Conservation (phyloP, 1,140 invertebrate genomes). For the Brachionus manjavacas region DNA sequence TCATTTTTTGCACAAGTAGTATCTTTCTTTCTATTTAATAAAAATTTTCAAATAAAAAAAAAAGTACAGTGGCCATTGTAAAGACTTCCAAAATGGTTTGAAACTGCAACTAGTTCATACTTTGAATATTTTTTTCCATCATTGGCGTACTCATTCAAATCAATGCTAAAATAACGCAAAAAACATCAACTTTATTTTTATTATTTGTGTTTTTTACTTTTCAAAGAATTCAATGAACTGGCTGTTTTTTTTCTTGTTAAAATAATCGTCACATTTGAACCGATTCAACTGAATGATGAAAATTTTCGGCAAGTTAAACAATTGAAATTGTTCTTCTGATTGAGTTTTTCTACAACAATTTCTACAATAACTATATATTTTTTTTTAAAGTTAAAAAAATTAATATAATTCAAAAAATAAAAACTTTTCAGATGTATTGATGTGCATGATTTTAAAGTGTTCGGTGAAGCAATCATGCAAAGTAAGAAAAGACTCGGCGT, state of each 20-base stretch:
- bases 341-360: background rate
- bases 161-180: background rate
- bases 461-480: background rate
- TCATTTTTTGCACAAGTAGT: background rate
- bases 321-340: background rate
- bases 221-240: background rate
- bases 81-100: background rate
- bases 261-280: background rate
- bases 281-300: background rate
- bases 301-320: slow-evolving; percentile 13
- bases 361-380: background rate
- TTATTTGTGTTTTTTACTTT: background rate
- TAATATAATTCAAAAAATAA: background rate
- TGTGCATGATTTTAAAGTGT: background rate
- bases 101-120: background rate
- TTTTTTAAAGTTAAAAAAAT: background rate
- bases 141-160: background rate
- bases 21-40: background rate
- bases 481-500: background rate
- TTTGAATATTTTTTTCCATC: background rate
- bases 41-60: background rate
- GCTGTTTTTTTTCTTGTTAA: background rate
- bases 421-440: background rate
- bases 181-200: background rate
- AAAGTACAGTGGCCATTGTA: background rate